Conservation (phyloP, 2,113 vertebrate genomes). For the Tamias sibiricus region DNA sequence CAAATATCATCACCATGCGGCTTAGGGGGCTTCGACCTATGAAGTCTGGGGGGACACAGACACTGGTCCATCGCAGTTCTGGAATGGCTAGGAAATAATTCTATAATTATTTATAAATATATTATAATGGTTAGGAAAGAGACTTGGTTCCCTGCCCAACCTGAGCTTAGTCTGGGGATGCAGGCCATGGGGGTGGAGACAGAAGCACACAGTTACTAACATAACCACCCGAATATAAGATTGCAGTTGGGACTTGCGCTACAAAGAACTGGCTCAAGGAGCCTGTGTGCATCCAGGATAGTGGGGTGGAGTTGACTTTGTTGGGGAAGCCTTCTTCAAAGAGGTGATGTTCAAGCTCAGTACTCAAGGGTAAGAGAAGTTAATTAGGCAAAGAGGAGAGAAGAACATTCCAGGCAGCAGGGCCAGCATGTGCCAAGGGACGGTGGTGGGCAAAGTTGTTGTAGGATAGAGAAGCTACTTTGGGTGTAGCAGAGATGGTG, state of each 20-base stretch:
- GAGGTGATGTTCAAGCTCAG: background rate
- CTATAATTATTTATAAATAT: no score
- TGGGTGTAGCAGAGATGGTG: background rate
- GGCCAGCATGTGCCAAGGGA: background rate
- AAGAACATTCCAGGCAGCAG: background rate
- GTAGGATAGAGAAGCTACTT: background rate
- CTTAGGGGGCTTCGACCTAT: background rate
- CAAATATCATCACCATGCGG: background rate
- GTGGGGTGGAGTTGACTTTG: background rate
- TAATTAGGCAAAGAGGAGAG: background rate
- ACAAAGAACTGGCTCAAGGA: background rate
- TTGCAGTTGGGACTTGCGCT: background rate
- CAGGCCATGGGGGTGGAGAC: background rate
- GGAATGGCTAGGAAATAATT: no score
- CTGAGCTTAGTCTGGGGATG: background rate
- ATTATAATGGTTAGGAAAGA: no score
- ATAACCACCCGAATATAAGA: background rate
- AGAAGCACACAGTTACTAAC: background rate
- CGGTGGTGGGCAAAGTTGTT: background rate
- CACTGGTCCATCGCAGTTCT: background rate
- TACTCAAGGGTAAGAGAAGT: background rate
- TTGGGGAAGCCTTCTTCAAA: background rate
- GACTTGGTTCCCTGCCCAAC: background rate
- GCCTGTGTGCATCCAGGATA: background rate
- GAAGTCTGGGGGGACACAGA: background rate